phyloP scores from a whole-genome alignment of 2,888 invertebrate species.

The Coremacera marginata region DNA sequence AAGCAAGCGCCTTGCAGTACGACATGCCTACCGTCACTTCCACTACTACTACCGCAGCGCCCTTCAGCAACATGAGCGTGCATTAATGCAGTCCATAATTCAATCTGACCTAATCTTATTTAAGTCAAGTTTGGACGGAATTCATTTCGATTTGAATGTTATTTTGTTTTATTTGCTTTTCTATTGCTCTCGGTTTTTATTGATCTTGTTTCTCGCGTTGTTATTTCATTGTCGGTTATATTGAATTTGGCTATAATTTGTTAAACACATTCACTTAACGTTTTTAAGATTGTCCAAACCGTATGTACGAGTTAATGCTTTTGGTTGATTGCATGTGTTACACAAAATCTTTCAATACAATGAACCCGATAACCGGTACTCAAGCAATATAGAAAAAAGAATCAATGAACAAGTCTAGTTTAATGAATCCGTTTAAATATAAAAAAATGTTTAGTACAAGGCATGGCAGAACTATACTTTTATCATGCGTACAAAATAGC shows the following conservation, averaged over 20 bases:
- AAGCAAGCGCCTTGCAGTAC: too few relatives aligned
- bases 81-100: conserved; percentile 35
- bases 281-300: conserved; percentile 40
- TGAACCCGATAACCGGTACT: not conserved
- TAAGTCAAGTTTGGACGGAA: conserved; percentile 5
- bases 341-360: not conserved
- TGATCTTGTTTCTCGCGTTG: not conserved
- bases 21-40: too few relatives aligned
- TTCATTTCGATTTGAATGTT: conserved; percentile 20
- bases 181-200: conserved; percentile 8
- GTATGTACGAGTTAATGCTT: not conserved
- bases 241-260: conserved; percentile 51
- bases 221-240: not conserved
- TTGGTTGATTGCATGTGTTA: not conserved
- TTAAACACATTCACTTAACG: conserved; percentile 52
- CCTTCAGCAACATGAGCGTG: conserved; percentile 6
- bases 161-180: not conserved
- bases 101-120: conserved; percentile 22
- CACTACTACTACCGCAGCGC: not conserved
- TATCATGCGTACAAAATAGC: too few relatives aligned
- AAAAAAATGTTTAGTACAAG: too few relatives aligned
- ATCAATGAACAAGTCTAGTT: too few relatives aligned
- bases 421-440: too few relatives aligned
- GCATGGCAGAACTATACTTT: too few relatives aligned
- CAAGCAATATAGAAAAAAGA: too few relatives aligned